Conservation (phyloP, 30 jellyfish, hydroid and myxozoan species). For the Phacellophora camtschatica region DNA sequence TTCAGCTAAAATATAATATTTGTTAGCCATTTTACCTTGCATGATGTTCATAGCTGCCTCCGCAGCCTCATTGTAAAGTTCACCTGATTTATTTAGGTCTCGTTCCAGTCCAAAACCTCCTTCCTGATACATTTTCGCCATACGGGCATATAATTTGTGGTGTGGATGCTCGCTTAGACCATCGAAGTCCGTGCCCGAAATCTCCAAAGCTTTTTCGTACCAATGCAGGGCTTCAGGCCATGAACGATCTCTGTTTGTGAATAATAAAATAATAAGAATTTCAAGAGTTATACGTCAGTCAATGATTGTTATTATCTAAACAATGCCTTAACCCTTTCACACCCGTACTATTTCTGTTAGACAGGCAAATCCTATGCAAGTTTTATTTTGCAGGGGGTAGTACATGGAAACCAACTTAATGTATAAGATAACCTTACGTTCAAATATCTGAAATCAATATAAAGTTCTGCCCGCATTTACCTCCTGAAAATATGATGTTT, state of each 20-base stretch:
- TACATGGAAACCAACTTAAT: no score
- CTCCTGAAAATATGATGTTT: no score
- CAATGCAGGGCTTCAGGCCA: slow-evolving; percentile 89
- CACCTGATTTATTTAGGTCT: slow-evolving; percentile 88
- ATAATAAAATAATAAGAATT: no score
- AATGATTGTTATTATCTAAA: no score
- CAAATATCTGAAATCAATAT: no score
- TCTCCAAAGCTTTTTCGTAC: slow-evolving; percentile 77
- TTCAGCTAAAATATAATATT: slow-evolving; percentile 93
- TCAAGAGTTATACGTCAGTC: no score
- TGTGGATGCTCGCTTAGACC: slow-evolving; percentile 65
- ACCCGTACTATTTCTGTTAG: no score
- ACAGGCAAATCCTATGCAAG: no score
- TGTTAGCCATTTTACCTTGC: slow-evolving; percentile 94
- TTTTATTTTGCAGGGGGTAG: no score
- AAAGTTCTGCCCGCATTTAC: no score
- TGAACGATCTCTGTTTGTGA: slow-evolving; percentile 65
- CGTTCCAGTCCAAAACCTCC: slow-evolving; percentile 94
- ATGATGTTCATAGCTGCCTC: slow-evolving; percentile 91
- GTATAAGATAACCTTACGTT: no score
- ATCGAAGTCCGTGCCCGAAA: slow-evolving; percentile 26
- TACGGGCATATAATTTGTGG: slow-evolving; percentile 81
- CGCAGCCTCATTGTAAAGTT: slow-evolving; percentile 89
- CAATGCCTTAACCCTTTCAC: no score
- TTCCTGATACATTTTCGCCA: slow-evolving; percentile 94